Percentiles rank a stretch among this genome's conserved stretches.
phyloP scores from a whole-genome alignment of 2,888 invertebrate genomes.

The Deladenus siricidicola region DNA sequence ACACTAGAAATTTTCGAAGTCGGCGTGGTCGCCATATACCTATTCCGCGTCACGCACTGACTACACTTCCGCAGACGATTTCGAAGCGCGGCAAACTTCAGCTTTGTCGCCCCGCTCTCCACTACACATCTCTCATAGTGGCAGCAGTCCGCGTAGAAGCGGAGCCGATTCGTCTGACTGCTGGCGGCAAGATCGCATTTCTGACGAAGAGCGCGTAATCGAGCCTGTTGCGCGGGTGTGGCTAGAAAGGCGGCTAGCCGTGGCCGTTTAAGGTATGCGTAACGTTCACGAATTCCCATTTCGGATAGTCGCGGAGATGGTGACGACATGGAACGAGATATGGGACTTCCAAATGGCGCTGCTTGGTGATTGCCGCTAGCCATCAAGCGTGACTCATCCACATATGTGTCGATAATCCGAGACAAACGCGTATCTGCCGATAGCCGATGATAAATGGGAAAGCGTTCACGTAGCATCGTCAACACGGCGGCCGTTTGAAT shows the following conservation, averaged over 20 bases:
- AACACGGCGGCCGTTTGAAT: slow-evolving; percentile 22
- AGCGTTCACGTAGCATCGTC: slow-evolving; percentile 14
- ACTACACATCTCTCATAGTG: slow-evolving; percentile 24
- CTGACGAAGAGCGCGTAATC: background rate
- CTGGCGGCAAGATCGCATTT: slow-evolving; percentile 1
- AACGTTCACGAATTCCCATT: slow-evolving; percentile 13
- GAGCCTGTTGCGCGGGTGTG: background rate
- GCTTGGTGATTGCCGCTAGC: background rate
- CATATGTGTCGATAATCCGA: slow-evolving; percentile 23
- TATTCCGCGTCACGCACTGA: slow-evolving; percentile 9
- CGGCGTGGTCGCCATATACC: background rate
- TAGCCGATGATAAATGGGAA: slow-evolving; percentile 29
- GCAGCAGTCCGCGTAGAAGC: slow-evolving; percentile 25
- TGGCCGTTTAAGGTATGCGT: background rate
- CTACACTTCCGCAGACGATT: slow-evolving; percentile 15
- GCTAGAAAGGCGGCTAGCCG: background rate
- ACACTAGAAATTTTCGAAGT: no score
- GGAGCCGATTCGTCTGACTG: slow-evolving; percentile 7
- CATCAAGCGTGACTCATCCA: slow-evolving; percentile 3
- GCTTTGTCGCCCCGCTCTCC: slow-evolving; percentile 13
- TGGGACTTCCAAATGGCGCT: background rate
- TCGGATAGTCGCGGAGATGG: background rate
- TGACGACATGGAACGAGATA: background rate
- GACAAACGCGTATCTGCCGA: slow-evolving; percentile 24
- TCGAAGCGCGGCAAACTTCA: slow-evolving; percentile 13